Evolutionary conservation across 2,888 invertebrate genomes (phyloP).

Genomic region (Clitarchus hookeri): DNA sequence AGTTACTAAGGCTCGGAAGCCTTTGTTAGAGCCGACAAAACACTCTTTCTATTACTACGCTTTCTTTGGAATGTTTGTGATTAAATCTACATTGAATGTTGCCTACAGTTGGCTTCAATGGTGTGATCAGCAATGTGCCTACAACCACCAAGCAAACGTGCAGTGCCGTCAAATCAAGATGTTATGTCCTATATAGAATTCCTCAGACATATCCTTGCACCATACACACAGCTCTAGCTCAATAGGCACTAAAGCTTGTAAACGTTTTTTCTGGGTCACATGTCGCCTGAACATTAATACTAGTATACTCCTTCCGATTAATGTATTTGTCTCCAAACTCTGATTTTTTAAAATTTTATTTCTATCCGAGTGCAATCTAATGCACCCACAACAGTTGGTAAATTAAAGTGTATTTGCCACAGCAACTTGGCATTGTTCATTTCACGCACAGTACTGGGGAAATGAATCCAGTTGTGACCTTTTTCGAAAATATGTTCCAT

Average conservation of each 20-base stretch:
- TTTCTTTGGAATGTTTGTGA: too few relatives aligned
- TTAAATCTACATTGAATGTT: too few relatives aligned
- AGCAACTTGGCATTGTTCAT: not conserved
- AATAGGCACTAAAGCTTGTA: slow-evolving; percentile 31
- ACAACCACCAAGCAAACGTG: too few relatives aligned
- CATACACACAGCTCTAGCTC: slow-evolving; percentile 47
- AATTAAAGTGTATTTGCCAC: slow-evolving; percentile 5
- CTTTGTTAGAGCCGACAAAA: too few relatives aligned
- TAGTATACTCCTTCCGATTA: slow-evolving; percentile 28
- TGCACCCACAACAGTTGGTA: slow-evolving; percentile 11
- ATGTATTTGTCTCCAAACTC: slow-evolving; percentile 16
- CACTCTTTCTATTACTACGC: too few relatives aligned
- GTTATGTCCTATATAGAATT: too few relatives aligned
- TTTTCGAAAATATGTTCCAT: not conserved
- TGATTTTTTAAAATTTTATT: not conserved
- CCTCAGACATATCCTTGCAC: too few relatives aligned
- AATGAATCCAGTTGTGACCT: not conserved
- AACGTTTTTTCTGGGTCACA: not conserved
- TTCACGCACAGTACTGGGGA: not conserved
- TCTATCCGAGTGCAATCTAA: slow-evolving; percentile 10
- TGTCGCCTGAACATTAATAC: not conserved
- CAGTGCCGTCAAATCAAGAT: too few relatives aligned
- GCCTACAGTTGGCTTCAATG: too few relatives aligned
- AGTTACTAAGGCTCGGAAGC: too few relatives aligned
- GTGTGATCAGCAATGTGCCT: too few relatives aligned